Percentiles rank a stretch among this genome's conserved stretches.
Evolutionary conservation across 2,888 invertebrate genomes (phyloP).

Genomic region (Amblyteles armatorius): DNA sequence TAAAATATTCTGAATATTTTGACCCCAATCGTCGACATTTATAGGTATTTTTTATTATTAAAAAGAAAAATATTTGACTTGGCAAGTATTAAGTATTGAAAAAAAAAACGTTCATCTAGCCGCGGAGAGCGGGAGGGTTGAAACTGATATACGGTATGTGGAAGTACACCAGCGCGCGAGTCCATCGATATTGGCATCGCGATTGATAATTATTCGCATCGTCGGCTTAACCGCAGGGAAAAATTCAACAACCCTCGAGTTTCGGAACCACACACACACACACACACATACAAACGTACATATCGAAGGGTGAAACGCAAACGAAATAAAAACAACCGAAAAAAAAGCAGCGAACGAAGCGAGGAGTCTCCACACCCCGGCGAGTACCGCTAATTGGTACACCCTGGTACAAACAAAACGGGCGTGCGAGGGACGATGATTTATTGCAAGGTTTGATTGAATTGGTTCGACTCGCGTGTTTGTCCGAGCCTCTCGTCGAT

Average conservation of each 20-base stretch:
- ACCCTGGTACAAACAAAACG: slow-evolving; percentile 78
- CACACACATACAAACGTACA: neutral
- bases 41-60: too few species aligned
- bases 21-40: too few species aligned
- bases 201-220: slow-evolving; percentile 66
- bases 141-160: slow-evolving; percentile 7
- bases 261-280: neutral
- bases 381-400: slow-evolving; percentile 81
- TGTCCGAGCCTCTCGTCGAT: slow-evolving; percentile 76
- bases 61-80: neutral
- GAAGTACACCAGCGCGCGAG: neutral
- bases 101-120: neutral
- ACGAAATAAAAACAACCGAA: slow-evolving; percentile 49
- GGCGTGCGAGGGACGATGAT: slow-evolving; percentile 80
- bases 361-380: slow-evolving; percentile 62
- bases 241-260: slow-evolving; percentile 48
- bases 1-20: too few species aligned
- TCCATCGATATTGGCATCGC: slow-evolving; percentile 59
- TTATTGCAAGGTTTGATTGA: slow-evolving; percentile 84
- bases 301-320: slow-evolving; percentile 52
- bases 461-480: slow-evolving; percentile 81
- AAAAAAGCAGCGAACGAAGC: slow-evolving; percentile 40
- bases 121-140: neutral
- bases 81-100: neutral
- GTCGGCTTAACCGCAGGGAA: slow-evolving; percentile 55